phyloP scores from a whole-genome alignment of 2,888 invertebrate species.

The Chrysodeixis includens region DNA sequence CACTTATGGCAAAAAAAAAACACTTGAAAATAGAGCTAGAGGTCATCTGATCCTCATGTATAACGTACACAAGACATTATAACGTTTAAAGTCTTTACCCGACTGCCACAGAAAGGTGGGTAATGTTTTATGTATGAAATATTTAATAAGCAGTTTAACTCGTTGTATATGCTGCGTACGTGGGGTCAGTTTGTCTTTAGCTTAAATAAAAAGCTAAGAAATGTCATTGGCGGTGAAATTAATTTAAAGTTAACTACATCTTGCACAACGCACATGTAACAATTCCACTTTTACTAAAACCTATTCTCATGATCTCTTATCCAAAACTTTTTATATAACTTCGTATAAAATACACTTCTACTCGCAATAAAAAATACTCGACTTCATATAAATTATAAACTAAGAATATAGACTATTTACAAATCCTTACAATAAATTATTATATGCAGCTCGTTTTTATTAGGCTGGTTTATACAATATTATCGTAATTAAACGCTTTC shows the following conservation, averaged over 20 bases:
- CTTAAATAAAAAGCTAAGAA: no score
- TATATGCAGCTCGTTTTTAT: neutral
- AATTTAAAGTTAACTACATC: slow-evolving; percentile 8
- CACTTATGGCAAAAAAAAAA: slow-evolving; percentile 2
- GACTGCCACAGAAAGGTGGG: no score
- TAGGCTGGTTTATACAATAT: slow-evolving; percentile 1
- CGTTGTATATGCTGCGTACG: no score
- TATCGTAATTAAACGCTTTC: no score
- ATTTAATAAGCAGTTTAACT: no score
- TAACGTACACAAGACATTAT: no score
- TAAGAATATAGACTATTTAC: neutral
- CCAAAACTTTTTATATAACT: neutral
- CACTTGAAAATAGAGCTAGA: neutral
- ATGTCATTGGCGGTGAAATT: slow-evolving; percentile 15
- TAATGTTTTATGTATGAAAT: no score
- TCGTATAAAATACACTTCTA: neutral
- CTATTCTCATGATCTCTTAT: neutral
- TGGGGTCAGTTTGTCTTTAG: no score
- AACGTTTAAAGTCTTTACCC: no score
- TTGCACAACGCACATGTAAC: slow-evolving; percentile 39
- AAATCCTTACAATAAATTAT: neutral
- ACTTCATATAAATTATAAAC: neutral
- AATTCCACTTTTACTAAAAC: slow-evolving; percentile 26
- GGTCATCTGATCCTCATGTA: no score
- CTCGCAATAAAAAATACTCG: slow-evolving; percentile 3